Evolutionary conservation across 2,797 vertebrate species (phyloP).

Genomic region (Mus spretus): DNA sequence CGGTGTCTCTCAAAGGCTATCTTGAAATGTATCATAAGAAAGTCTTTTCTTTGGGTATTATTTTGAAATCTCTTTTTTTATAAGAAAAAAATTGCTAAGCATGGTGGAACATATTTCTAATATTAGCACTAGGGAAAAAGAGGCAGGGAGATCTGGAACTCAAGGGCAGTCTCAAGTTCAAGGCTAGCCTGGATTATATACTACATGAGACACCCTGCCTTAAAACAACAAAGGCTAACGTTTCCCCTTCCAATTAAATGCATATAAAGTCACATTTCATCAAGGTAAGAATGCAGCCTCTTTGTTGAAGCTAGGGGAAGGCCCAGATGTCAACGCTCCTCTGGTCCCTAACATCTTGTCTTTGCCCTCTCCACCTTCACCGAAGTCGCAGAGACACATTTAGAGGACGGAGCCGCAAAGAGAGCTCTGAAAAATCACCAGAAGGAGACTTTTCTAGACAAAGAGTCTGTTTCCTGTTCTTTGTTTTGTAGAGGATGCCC

Average conservation of each 20-base stretch:
- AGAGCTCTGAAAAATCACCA: background rate
- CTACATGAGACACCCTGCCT: background rate
- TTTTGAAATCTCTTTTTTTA: background rate
- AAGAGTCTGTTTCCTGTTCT: background rate
- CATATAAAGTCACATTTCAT: background rate
- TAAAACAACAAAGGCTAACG: too few relatives aligned
- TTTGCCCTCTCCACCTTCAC: background rate
- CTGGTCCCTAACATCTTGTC: background rate
- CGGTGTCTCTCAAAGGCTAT: background rate
- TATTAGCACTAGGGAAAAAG: background rate
- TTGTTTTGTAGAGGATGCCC: background rate
- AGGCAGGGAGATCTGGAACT: background rate
- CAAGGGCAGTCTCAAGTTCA: background rate
- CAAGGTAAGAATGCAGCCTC: background rate
- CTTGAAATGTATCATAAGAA: constrained; percentile 34
- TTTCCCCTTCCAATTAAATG: background rate
- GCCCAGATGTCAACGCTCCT: background rate
- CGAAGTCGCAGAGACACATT: background rate
- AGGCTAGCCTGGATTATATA: background rate
- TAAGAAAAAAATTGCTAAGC: background rate
- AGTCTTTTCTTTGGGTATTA: background rate
- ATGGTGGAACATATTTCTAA: background rate
- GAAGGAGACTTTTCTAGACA: background rate
- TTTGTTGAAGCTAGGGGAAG: background rate
- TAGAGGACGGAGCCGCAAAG: background rate